Evolutionary conservation across 2,113 vertebrate species (phyloP), one percentile per base, ranked within the genome.

Genomic region (Cyanoliseus patagonus): DNA sequence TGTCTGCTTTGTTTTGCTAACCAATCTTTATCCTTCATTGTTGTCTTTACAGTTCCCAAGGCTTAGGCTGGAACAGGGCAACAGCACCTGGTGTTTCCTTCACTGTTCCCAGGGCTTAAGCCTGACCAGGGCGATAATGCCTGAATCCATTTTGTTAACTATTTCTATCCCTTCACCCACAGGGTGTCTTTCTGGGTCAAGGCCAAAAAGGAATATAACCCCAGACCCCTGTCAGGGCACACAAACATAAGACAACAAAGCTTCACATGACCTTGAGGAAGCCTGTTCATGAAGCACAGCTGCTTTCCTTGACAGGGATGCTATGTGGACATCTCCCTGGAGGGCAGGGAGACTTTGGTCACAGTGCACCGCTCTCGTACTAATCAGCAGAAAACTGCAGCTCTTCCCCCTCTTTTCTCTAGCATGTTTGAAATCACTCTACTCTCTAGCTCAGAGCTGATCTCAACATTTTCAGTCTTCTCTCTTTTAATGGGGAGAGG

Each of bases 181-280:
- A 49, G 47, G 23, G 47, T 51, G 3, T 49, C 27, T 49, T 44
- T 27, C 23, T 62, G 59, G 35, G 10, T 52, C 41, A 74, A 75
- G 14, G 15, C 7, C 22, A 41, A 23, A 66, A 35, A 52, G 28
- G 16, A 76, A 10, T 13, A 42, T 13, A 68, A 35, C 6, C 9
- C 7, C 3, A 0, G 7, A 31, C 24, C 18, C 12, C 7, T 62
- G 24, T 31, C 1, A 1, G 35, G 17, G 8, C 3, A 37, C 1
- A 2, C n/a, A 84, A 70, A 44, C 1, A 3, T 0, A 4, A 67
- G 42, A 75, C 1, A 1, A 24, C 18, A 67, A 47, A 81, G 39
- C 17, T 86, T 72, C 19, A 30, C 13, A 37, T 42, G 13, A 7
- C 23, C 7, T 44, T 75, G 33, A 31, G 30, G 22, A 68, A 83